Percentiles rank a stretch among this genome's conserved stretches.
These are phyloP conservation scores for Aphaenogaster floridana DNA, from an alignment of 1,140 invertebrate genomes.

Conservation along the genomic window DNA sequence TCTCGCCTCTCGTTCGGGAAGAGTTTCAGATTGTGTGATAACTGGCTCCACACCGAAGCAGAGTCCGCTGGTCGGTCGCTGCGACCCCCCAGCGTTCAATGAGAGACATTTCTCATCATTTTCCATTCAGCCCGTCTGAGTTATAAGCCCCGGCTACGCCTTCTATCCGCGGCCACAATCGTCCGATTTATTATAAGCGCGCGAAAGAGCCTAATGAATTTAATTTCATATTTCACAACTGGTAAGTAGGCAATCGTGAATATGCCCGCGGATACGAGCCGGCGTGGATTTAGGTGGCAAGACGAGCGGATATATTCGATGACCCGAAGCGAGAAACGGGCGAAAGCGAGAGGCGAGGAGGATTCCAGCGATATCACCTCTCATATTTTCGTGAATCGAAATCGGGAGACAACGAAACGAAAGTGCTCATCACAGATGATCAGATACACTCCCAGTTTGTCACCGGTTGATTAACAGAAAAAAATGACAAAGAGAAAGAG, in stretches of 20 bases:
- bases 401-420: neutral
- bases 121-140: slow-evolving; percentile 85
- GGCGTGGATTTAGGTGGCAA: slow-evolving; percentile 76
- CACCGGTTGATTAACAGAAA: neutral
- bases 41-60: slow-evolving; percentile 72
- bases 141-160: slow-evolving; percentile 82
- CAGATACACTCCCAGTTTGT: neutral
- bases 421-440: neutral
- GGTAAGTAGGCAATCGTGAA: slow-evolving; percentile 83
- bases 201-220: slow-evolving; percentile 84
- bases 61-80: slow-evolving; percentile 52
- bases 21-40: slow-evolving; percentile 82
- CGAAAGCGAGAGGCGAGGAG: slow-evolving; percentile 26
- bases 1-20: slow-evolving; percentile 56
- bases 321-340: slow-evolving; percentile 42
- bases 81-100: slow-evolving; percentile 85
- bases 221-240: slow-evolving; percentile 86
- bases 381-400: slow-evolving; percentile 22
- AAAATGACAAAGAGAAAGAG: neutral
- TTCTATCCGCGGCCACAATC: slow-evolving; percentile 82
- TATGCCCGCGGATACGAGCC: slow-evolving; percentile 66
- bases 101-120: slow-evolving; percentile 87
- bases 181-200: slow-evolving; percentile 86
- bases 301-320: slow-evolving; percentile 55
- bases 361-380: slow-evolving; percentile 3